Evolutionary conservation across 64 coral and sea anemone genomes (phyloP).

Genomic region (Montipora efflorescens): DNA sequence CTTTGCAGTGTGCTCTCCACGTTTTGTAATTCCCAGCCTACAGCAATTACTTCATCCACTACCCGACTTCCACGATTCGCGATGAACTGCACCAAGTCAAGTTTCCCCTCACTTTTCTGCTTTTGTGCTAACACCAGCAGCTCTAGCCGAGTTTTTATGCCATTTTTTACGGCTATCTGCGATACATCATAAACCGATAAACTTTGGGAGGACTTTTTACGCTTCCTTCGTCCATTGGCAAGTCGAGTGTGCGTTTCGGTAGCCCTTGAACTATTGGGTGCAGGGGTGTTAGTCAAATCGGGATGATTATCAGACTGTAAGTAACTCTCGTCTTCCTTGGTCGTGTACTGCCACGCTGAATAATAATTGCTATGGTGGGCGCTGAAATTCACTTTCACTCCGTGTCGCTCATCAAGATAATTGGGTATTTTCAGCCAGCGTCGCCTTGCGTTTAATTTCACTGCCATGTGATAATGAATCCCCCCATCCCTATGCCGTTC

Average conservation of each 20-base stretch:
- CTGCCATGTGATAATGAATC: background rate
- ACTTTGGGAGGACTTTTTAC: background rate
- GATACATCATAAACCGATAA: constrained; percentile 33
- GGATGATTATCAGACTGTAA: constrained; percentile 31
- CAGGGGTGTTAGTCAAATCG: constrained; percentile 8
- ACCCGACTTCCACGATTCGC: constrained; percentile 37
- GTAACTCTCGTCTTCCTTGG: constrained; percentile 42
- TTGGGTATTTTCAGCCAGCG: constrained; percentile 18
- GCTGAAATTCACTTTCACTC: constrained; percentile 27
- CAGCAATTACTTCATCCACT: constrained; percentile 42
- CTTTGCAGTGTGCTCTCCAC: constrained; percentile 7
- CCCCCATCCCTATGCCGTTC: background rate
- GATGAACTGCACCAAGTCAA: constrained; percentile 63
- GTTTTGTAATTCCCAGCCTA: constrained; percentile 63
- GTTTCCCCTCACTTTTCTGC: constrained; percentile 67
- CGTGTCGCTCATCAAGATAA: background rate
- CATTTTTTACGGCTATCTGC: constrained; percentile 64
- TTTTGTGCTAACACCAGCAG: constrained; percentile 51
- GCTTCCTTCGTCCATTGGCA: background rate
- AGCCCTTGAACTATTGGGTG: background rate
- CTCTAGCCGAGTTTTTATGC: constrained; percentile 57
- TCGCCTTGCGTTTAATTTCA: constrained; percentile 32
- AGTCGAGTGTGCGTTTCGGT: background rate
- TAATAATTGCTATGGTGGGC: constrained; percentile 35
- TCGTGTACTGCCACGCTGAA: constrained; percentile 48